These are phyloP conservation scores for Rhagologus leucostigma DNA, from an alignment of 2,113 vertebrate genomes.

Conservation along the genomic window DNA sequence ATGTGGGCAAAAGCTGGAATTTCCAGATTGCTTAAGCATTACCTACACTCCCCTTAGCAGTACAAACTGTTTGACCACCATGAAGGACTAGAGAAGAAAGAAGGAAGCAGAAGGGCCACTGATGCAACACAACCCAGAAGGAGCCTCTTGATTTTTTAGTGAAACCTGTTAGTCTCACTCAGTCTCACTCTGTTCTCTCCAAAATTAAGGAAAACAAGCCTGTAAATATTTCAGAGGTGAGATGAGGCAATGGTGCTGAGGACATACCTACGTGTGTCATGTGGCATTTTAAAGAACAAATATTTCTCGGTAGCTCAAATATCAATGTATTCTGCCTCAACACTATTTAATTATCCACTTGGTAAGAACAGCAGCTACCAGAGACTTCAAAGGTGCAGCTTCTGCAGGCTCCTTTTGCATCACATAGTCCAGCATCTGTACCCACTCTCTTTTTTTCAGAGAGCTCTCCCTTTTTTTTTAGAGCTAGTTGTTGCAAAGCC, in stretches of 20 bases:
- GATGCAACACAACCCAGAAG: background rate
- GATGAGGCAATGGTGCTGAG: fast-evolving
- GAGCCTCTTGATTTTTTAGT: background rate
- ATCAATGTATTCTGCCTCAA: background rate
- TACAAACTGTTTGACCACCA: fast-evolving
- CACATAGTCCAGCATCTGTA: background rate
- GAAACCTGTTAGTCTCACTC: background rate
- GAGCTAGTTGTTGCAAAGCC: background rate
- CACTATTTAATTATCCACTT: background rate
- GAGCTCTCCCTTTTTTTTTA: background rate
- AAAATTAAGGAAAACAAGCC: background rate
- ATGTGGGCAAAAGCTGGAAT: background rate
- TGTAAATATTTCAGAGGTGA: background rate
- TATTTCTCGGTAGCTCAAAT: background rate
- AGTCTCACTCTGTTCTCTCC: background rate
- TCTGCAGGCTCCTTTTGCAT: background rate
- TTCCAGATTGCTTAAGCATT: background rate
- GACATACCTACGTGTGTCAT: fast-evolving
- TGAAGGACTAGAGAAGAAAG: background rate
- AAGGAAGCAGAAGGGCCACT: background rate
- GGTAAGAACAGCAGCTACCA: background rate
- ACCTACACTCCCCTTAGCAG: background rate
- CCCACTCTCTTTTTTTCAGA: background rate
- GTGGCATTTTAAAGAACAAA: background rate
- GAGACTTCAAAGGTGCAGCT: background rate